Evolutionary conservation across 1,140 invertebrate species (phyloP).

Genomic region (Cataglyphis hispanica): DNA sequence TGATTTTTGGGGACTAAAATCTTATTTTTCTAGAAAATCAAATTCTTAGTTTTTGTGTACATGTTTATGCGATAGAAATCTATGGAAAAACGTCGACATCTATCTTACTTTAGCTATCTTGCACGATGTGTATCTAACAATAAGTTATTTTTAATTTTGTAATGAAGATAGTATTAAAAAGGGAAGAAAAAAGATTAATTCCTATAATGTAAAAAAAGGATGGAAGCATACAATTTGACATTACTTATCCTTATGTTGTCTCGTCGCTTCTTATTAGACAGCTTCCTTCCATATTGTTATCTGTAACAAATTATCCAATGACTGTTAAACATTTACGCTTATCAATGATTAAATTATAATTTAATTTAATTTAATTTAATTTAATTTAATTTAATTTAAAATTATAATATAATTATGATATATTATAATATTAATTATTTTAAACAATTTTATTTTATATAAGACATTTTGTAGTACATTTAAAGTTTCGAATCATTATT

Average conservation of each 20-base stretch:
- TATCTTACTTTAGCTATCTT: background rate
- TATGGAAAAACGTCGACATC: background rate
- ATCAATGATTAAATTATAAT: background rate
- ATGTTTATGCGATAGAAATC: background rate
- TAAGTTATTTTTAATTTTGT: background rate
- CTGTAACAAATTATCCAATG: constrained; percentile 72
- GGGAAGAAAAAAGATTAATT: constrained; percentile 45
- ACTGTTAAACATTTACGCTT: background rate
- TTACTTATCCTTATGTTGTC: constrained; percentile 22
- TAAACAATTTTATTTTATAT: background rate
- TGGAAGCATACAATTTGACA: background rate
- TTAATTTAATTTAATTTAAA: no score
- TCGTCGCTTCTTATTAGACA: constrained; percentile 16
- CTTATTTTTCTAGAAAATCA: background rate
- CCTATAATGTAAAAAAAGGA: constrained; percentile 78
- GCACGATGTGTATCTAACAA: background rate
- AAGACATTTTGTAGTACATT: background rate
- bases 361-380: no score
- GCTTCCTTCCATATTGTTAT: constrained; percentile 74
- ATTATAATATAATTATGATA: no score
- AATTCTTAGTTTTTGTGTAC: background rate
- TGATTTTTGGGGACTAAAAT: background rate
- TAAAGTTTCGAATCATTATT: background rate
- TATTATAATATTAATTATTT: no score
- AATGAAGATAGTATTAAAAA: background rate